Evolutionary conservation across 1,140 invertebrate genomes (phyloP).

Genomic region (Chelonus insularis): DNA sequence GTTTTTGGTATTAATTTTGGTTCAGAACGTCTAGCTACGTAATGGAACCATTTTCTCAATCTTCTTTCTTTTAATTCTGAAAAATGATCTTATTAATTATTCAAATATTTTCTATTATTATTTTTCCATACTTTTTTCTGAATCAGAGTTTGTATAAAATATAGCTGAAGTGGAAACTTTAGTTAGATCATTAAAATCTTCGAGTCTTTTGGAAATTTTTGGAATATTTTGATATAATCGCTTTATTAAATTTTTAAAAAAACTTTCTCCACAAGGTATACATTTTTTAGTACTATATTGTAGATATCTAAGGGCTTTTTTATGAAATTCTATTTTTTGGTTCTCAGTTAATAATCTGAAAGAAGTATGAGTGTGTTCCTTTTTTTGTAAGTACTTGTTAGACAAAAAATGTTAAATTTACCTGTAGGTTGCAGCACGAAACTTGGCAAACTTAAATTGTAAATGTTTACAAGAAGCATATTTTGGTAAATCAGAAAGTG

Average conservation of each 20-base stretch:
- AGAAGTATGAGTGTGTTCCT: neutral
- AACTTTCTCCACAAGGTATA: slow-evolving; percentile 59
- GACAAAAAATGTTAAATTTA: slow-evolving; percentile 29
- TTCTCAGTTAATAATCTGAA: slow-evolving; percentile 63
- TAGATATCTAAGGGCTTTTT: slow-evolving; percentile 61
- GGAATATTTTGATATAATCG: slow-evolving; percentile 39
- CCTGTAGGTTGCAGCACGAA: slow-evolving; percentile 64
- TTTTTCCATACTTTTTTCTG: no score
- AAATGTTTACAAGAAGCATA: slow-evolving; percentile 67
- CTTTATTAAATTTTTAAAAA: slow-evolving; percentile 60
- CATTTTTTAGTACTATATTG: slow-evolving; percentile 63
- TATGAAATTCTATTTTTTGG: slow-evolving; percentile 67
- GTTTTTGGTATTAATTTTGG: slow-evolving; percentile 40
- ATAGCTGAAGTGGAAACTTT: no score
- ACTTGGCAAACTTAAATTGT: slow-evolving; percentile 62
- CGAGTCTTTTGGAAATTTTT: slow-evolving; percentile 38
- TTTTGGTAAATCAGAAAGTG: slow-evolving; percentile 57
- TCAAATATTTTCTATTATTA: neutral
- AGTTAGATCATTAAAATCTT: slow-evolving; percentile 27
- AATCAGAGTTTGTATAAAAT: no score
- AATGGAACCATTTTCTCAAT: neutral
- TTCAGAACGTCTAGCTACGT: slow-evolving; percentile 4
- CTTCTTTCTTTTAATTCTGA: slow-evolving; percentile 4
- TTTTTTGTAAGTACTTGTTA: neutral
- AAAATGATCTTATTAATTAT: neutral